Evolutionary conservation across 2,113 vertebrate species (phyloP).

Genomic region (Tyrannus savana): DNA sequence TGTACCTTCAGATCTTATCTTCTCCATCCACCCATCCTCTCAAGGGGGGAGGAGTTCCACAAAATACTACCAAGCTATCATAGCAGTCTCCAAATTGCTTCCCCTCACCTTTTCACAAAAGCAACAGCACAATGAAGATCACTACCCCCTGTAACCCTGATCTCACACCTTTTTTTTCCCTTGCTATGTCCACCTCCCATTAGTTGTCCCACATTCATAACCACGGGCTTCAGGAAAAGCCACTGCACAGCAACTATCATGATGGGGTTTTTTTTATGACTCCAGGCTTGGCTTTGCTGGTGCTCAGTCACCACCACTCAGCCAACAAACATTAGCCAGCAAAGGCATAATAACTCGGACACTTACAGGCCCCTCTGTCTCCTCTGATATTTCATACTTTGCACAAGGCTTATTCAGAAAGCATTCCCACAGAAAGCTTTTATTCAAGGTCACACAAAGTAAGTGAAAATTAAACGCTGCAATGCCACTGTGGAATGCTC

Average conservation of each 20-base stretch:
- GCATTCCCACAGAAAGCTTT: neutral
- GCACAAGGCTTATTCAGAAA: neutral
- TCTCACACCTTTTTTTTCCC: rapidly evolving
- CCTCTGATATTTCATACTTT: neutral
- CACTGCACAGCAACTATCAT: neutral
- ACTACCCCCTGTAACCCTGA: neutral
- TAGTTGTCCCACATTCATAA: neutral
- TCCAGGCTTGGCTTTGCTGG: neutral
- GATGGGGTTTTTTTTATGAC: neutral
- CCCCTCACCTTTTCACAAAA: neutral
- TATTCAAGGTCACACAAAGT: neutral
- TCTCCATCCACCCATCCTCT: neutral
- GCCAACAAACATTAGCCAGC: neutral
- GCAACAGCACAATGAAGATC: neutral
- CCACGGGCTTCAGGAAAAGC: neutral
- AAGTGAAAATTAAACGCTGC: neutral
- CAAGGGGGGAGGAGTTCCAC: neutral
- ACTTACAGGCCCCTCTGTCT: neutral
- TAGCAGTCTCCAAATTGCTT: neutral
- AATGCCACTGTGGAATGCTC: neutral
- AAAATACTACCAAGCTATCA: neutral
- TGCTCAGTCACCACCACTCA: neutral
- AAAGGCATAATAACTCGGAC: rapidly evolving
- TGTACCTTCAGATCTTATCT: neutral
- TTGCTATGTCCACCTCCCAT: neutral